phyloP scores from a whole-genome alignment of 1,140 invertebrate genomes.

The Temnothorax curvispinosus region DNA sequence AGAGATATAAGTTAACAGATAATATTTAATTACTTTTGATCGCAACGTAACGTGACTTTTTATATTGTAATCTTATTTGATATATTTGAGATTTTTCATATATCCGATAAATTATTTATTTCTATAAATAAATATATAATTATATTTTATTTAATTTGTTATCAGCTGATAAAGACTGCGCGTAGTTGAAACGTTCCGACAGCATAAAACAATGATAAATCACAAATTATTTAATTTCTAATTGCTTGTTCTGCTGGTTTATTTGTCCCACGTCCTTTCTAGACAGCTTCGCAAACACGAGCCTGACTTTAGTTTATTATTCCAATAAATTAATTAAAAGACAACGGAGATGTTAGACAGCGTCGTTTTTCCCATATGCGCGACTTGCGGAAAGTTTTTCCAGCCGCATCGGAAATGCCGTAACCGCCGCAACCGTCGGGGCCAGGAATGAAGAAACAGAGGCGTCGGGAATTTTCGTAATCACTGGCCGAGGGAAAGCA shows the following conservation, averaged over 20 bases:
- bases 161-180: too few species aligned
- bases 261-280: too few species aligned
- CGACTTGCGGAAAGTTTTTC: neutral
- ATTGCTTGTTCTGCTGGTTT: too few species aligned
- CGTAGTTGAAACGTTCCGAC: too few species aligned
- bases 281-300: too few species aligned
- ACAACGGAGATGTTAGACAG: neutral
- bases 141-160: too few species aligned
- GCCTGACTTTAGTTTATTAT: too few species aligned
- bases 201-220: too few species aligned
- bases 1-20: neutral
- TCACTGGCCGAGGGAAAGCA: constrained; percentile 71
- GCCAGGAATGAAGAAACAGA: constrained; percentile 65
- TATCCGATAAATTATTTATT: neutral
- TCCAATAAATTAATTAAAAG: too few species aligned
- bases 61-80: neutral
- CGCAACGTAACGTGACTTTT: neutral
- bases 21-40: neutral
- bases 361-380: neutral
- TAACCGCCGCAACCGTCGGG: neutral
- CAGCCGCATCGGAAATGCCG: constrained; percentile 9
- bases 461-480: constrained; percentile 70
- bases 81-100: neutral
- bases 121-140: too few species aligned
- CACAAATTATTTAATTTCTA: too few species aligned